Conservation (phyloP, 1,140 invertebrate genomes). For the Lethocerus indicus region DNA sequence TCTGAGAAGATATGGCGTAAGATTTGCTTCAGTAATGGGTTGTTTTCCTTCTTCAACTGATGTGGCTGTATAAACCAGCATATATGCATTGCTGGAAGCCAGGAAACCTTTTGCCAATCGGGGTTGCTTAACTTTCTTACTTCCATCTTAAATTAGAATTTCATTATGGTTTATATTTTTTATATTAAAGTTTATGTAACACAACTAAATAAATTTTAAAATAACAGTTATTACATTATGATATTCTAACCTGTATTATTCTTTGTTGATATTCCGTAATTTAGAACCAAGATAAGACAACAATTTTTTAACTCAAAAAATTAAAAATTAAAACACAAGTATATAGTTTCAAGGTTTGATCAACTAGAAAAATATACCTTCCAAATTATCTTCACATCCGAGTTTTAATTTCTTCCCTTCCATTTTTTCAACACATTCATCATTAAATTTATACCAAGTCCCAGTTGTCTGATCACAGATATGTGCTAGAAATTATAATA, state of each 20-base stretch:
- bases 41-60: not conserved
- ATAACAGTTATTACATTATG: too few species aligned
- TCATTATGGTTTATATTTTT: too few species aligned
- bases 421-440: constrained; percentile 46
- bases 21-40: constrained; percentile 6
- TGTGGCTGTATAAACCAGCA: constrained; percentile 39
- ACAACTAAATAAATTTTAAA: too few species aligned
- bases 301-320: too few species aligned
- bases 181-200: too few species aligned
- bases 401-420: constrained; percentile 33
- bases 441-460: constrained; percentile 51
- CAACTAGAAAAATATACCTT: constrained; percentile 20
- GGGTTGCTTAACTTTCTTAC: constrained; percentile 25
- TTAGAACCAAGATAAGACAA: too few species aligned
- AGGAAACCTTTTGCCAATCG: constrained; percentile 29
- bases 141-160: constrained; percentile 22
- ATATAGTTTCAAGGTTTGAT: not conserved
- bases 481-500: constrained; percentile 26
- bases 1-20: constrained; percentile 7
- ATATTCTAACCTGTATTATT: too few species aligned
- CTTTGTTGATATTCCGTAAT: too few species aligned
- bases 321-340: not conserved
- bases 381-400: constrained; percentile 29
- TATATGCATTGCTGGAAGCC: constrained; percentile 41
- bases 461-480: constrained; percentile 34